Evolutionary conservation across 2,797 vertebrate genomes (phyloP), one percentile per base, ranked within the genome.

Genomic region (Acridotheres tristis): DNA sequence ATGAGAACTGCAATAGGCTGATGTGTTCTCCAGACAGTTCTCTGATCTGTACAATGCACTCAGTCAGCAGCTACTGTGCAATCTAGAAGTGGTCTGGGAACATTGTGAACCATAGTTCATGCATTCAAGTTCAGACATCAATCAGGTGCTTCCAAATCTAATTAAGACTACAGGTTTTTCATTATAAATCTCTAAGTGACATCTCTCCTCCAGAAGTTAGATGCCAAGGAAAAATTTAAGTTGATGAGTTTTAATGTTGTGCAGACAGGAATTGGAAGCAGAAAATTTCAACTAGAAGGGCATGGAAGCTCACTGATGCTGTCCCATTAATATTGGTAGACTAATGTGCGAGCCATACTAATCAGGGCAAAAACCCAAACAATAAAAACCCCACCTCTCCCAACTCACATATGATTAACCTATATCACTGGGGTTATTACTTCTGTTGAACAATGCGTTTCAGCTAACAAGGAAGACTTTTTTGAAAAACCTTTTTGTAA

Each of bases 301-400:
- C n/a, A 42, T 2, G 2, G 36, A 36, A 42, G 7, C 7, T 79
- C 25, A 53, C 23, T 13, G 20, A 23, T 65, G 8, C 3, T 54
- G 3, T 81, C 16, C 36, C 7, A 30, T 9, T 38, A 21, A 36
- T 50, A 72, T 5, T 74, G 16, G 18, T 26, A 50, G 11, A n/a
- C 11, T 55, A 72, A 40, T 26, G 29, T 85, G 34, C 13, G 20
- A 47, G 10, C 16, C 5, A 9, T n/a, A 34, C 1, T 21, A n/a
- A 27, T 8, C 8, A 67, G 27, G 38, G 38, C 38, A 6, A 17
- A 55, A 30, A 10, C 3, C 11, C 20, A 19, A 19, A 3, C 8
- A 51, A 14, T 13, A 42, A 7, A 50, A 17, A 8, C 11, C 5
- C 6, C 6, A 16, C 4, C 3, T 13, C 3, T 43, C 13, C 5